A percentile compares a stretch with the other conserved stretches of the same genome.
These are phyloP conservation scores for Drosophila leonis DNA, from an alignment of 2,888 invertebrate species.

Conservation along the genomic window DNA sequence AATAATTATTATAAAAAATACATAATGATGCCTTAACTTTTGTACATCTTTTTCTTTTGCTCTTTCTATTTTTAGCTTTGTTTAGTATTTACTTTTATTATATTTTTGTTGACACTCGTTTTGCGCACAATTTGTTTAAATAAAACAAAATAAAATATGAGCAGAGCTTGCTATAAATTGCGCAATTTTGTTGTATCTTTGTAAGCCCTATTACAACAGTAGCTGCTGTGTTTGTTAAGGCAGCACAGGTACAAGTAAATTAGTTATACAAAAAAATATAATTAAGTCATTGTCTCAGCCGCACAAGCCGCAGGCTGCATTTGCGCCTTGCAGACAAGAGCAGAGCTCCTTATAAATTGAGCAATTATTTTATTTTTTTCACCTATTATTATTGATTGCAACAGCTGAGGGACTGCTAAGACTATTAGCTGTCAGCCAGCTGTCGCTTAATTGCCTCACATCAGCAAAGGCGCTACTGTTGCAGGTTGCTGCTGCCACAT, in stretches of 20 bases:
- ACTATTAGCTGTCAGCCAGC: neutral
- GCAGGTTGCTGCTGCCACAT: slow-evolving; percentile 12
- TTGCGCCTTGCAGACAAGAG: neutral
- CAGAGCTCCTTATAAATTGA: slow-evolving; percentile 35
- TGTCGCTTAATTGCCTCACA: slow-evolving; percentile 4
- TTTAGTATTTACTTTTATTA: neutral
- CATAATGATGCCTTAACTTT: neutral
- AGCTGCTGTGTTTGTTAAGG: neutral
- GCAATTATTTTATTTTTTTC: slow-evolving; percentile 42
- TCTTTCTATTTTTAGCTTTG: neutral
- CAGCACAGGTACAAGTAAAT: neutral
- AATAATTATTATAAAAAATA: neutral
- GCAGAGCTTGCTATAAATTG: neutral
- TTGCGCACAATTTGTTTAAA: neutral
- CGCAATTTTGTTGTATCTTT: neutral
- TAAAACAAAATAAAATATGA: neutral
- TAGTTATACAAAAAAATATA: neutral
- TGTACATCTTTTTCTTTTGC: neutral
- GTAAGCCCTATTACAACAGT: neutral
- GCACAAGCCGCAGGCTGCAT: neutral
- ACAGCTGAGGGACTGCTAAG: neutral
- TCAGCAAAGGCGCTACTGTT: slow-evolving; percentile 1
- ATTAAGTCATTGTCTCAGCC: neutral
- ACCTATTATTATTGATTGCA: slow-evolving; percentile 1
- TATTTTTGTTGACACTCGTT: neutral